Conservation (phyloP, 2,888 invertebrate species). For the Pseudococcus viburni region DNA sequence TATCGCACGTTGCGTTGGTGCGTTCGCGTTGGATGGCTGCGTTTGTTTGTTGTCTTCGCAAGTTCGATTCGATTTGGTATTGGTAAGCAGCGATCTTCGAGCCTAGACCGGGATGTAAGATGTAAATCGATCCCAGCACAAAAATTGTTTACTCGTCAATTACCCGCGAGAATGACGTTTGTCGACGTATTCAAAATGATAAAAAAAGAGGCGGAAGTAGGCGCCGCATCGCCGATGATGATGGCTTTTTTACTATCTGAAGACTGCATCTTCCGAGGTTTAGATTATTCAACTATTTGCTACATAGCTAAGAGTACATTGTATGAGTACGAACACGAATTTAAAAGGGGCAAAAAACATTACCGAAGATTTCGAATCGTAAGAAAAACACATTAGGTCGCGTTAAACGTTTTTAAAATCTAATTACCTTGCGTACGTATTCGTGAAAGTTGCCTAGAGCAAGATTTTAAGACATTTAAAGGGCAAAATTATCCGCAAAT, state of each 20-base stretch:
- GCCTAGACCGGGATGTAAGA: not conserved
- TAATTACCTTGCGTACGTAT: not conserved
- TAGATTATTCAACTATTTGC: not conserved
- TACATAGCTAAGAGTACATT: not conserved
- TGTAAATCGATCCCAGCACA: not conserved
- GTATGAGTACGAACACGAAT: not conserved
- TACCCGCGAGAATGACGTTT: not conserved
- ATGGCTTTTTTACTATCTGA: not conserved
- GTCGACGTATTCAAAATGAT: not conserved
- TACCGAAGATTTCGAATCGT: not conserved
- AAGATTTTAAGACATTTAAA: not conserved
- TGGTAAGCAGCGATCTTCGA: not conserved
- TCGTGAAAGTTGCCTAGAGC: not conserved
- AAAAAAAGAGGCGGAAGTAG: not conserved
- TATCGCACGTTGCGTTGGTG: conserved; percentile 41
- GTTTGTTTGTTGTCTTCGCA: not conserved
- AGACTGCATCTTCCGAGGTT: not conserved
- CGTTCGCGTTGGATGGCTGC: not conserved
- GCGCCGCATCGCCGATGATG: not conserved
- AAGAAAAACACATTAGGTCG: not conserved
- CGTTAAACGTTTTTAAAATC: conserved; percentile 43
- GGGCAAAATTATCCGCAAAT: not conserved
- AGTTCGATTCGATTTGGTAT: not conserved
- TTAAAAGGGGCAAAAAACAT: not conserved
- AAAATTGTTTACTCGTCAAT: not conserved